Percentiles rank a stretch among this genome's conserved stretches.
Evolutionary conservation across 2,113 vertebrate genomes (phyloP).

Genomic region (Terrapene triunguis): DNA sequence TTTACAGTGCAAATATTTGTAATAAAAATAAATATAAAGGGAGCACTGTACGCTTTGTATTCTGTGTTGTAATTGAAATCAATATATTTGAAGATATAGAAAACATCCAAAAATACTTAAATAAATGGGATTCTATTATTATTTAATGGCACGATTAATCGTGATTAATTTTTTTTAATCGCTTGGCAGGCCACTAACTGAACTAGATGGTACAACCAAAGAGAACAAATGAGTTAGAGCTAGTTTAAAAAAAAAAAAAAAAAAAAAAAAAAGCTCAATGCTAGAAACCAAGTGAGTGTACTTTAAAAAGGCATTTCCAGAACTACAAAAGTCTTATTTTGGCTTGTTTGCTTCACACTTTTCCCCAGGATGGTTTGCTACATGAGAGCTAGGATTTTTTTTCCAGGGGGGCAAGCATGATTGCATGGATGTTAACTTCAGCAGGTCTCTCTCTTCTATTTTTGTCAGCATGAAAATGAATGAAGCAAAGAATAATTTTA

Average conservation of each 20-base stretch:
- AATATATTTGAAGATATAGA: too few relatives aligned
- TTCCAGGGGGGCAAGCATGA: not conserved
- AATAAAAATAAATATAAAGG: too few relatives aligned
- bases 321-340: accelerated
- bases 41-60: too few relatives aligned
- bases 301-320: not conserved
- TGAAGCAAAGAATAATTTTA: not conserved
- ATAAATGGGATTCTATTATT: too few relatives aligned
- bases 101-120: too few relatives aligned
- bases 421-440: not conserved
- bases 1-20: too few relatives aligned
- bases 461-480: not conserved
- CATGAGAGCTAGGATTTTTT: not conserved
- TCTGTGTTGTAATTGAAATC: too few relatives aligned
- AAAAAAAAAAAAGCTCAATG: not conserved
- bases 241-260: not conserved
- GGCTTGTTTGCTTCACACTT: accelerated
- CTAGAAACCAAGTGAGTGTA: not conserved
- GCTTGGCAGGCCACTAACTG: not conserved
- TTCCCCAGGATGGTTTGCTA: not conserved
- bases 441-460: not conserved
- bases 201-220: not conserved
- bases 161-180: too few relatives aligned
- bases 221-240: accelerated
- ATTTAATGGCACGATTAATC: too few relatives aligned